Evolutionary conservation across 2,113 vertebrate species (phyloP), one percentile per base, ranked within the genome.

Genomic region (Arothron firmamentum): DNA sequence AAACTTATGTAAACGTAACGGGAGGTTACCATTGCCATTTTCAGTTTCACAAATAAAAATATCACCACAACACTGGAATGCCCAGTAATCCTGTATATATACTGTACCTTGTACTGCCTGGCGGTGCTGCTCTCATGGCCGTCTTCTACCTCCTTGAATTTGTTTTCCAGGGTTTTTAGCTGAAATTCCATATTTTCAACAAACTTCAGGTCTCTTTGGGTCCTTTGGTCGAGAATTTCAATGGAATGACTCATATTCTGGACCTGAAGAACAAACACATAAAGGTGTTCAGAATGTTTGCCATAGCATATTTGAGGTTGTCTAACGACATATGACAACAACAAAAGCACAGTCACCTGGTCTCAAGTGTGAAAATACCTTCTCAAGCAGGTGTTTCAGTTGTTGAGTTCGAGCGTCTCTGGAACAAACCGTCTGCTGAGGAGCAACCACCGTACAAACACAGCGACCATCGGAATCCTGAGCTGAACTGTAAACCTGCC

Each of bases 171-270:
- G 7, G 93, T 93, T 56, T 92, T 93, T 73, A 99, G 92, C 70
- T 98, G 94, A 65, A 91, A 92, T 86, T 98, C 96, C 96, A 99
- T 98, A 81, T 92, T 93, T 88, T 98, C 95, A 50, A 99, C 95
- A 0, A 97, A 97, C 81, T 97, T 94, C 69, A 98, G 82, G 80
- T 99, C 96, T 45, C 93, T 91, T 70, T 97, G 95, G 5, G 96
- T 98, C 65, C 96, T 81, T 87, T 94, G 93, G 82, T 98, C 94
- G 90, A 99, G 83, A 47, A 94, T 94, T 80, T 96, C 94, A 65
- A 99, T 98, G 23, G 96, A 97, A 69, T 95, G 95, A 52, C 94
- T 97, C 95, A 99, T 97, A 76, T 98, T 99, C 74, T 98, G 96
- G 79, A 99, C 96, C 96, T 98, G 88, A 16, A 67, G 0, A 10